Percentiles rank a stretch among this genome's conserved stretches.
Evolutionary conservation across 2,797 vertebrate genomes (phyloP).

Genomic region (Thamnophis elegans): DNA sequence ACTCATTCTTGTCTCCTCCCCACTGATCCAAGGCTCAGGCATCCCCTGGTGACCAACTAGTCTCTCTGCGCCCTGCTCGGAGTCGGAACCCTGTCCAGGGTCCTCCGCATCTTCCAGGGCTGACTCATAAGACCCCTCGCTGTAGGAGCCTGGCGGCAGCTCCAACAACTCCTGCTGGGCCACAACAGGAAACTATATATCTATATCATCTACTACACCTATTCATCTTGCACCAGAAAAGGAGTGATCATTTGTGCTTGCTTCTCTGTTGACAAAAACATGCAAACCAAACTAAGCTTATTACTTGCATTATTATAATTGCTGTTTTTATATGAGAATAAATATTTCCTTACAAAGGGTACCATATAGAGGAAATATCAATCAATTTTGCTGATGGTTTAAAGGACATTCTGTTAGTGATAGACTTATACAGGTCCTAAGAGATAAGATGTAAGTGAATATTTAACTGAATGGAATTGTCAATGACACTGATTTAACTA

Average conservation of each 20-base stretch:
- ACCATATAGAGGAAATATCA: constrained; percentile 6
- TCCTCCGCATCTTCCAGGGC: too few species aligned
- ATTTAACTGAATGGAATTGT: constrained; percentile 63
- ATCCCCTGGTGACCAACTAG: too few species aligned
- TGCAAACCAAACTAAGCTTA: background rate
- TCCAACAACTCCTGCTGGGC: too few species aligned
- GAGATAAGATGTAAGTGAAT: constrained; percentile 41
- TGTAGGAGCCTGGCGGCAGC: too few species aligned
- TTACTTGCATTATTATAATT: background rate
- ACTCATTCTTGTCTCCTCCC: too few species aligned
- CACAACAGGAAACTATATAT: background rate
- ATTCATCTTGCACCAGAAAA: background rate
- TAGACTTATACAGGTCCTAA: constrained; percentile 49
- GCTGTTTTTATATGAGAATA: constrained; percentile 19
- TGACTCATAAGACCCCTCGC: too few species aligned
- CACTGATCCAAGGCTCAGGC: too few species aligned
- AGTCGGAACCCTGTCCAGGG: too few species aligned
- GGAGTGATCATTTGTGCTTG: background rate
- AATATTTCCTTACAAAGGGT: constrained; percentile 20
- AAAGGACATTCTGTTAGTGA: constrained; percentile 48
- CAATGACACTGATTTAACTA: constrained; percentile 54
- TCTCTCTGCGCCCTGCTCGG: too few species aligned
- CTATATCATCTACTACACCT: background rate
- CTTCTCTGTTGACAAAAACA: background rate
- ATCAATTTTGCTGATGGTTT: constrained; percentile 10